Percentiles rank a stretch among this genome's conserved stretches.
phyloP scores from a whole-genome alignment of 2,888 invertebrate species.

The Hoplodrina blanda region DNA sequence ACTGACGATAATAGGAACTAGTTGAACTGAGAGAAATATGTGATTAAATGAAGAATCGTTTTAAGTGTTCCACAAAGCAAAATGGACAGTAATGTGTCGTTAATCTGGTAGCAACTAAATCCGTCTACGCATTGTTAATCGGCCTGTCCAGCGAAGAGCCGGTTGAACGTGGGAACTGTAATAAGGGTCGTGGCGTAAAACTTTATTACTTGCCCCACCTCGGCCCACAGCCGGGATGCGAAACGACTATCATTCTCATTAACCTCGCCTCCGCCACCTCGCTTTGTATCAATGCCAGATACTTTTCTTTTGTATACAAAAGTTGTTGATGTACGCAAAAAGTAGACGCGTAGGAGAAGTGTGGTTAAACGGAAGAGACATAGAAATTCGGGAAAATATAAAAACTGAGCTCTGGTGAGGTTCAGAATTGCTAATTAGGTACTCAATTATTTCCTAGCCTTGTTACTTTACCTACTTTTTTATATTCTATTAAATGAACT shows the following conservation, averaged over 20 bases:
- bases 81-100: conserved; percentile 50
- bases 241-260: conserved; percentile 86
- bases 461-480: too few relatives aligned
- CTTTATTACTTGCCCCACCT: conserved; percentile 83
- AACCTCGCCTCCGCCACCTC: conserved; percentile 80
- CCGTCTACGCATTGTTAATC: conserved; percentile 86
- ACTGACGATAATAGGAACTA: conserved; percentile 7
- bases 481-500: neutral
- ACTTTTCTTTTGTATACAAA: conserved; percentile 72
- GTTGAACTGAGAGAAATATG: conserved; percentile 1
- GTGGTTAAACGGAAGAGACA: conserved; percentile 2
- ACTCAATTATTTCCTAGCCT: neutral
- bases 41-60: conserved; percentile 31
- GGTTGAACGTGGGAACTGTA: conserved; percentile 78
- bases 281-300: conserved; percentile 78
- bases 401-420: neutral
- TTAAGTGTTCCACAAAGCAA: conserved; percentile 25
- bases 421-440: neutral
- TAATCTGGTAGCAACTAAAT: conserved; percentile 74
- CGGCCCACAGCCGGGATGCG: conserved; percentile 79
- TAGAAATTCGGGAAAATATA: conserved; percentile 12
- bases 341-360: conserved; percentile 15
- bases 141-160: conserved; percentile 76
- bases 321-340: conserved; percentile 53
- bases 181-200: conserved; percentile 85